phyloP scores from a whole-genome alignment of 2,797 vertebrate species.

The Poecilia picta region DNA sequence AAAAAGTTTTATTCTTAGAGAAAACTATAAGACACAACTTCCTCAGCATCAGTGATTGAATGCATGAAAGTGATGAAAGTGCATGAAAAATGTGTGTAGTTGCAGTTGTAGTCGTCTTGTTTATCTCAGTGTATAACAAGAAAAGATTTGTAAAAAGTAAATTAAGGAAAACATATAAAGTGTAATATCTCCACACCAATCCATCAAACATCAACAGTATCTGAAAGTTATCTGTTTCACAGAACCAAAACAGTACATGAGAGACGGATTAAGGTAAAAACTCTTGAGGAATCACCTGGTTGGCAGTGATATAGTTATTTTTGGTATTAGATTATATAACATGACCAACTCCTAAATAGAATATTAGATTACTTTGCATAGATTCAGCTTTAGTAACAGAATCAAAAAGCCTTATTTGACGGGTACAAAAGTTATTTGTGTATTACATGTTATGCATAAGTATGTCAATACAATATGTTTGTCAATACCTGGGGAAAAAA shows the following conservation, averaged over 20 bases:
- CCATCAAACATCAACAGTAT: not conserved
- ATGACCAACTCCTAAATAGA: not conserved
- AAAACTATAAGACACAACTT: slow-evolving; percentile 37
- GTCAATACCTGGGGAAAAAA: not conserved
- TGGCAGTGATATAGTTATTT: not conserved
- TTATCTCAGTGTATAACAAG: not conserved
- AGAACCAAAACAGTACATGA: not conserved
- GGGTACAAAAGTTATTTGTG: not conserved
- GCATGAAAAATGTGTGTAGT: not conserved
- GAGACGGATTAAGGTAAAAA: not conserved
- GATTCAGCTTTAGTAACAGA: not conserved
- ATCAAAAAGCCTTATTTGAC: not conserved
- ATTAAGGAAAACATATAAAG: not conserved
- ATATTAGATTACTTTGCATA: not conserved
- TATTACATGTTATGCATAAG: not conserved
- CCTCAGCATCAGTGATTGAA: not conserved
- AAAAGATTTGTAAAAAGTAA: not conserved
- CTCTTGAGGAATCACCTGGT: not conserved
- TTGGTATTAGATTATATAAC: not conserved
- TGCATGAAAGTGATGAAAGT: not conserved
- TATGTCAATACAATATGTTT: not conserved
- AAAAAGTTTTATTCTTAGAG: slow-evolving; percentile 30
- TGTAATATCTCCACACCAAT: not conserved
- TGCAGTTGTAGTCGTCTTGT: not conserved
- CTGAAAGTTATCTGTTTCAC: not conserved